These are phyloP conservation scores for Dascyllus trimaculatus DNA, from an alignment of 2,113 vertebrate species.

Conservation along the genomic window DNA sequence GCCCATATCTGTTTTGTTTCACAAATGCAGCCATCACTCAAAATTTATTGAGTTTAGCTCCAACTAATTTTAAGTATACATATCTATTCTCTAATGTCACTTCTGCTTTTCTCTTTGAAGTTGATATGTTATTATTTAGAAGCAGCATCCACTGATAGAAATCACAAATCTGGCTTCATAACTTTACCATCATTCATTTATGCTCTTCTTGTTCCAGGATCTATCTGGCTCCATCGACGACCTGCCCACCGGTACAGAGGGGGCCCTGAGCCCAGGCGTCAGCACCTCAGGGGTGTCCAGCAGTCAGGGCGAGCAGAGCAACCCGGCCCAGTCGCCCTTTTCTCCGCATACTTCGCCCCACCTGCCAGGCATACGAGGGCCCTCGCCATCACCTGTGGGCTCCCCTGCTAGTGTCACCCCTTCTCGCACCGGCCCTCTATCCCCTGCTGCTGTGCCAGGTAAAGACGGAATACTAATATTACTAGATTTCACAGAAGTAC, in stretches of 20 bases:
- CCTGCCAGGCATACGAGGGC: conserved; percentile 95
- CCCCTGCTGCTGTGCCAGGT: conserved; percentile 97
- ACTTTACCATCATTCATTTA: no score
- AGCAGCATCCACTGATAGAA: no score
- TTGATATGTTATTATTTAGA: no score
- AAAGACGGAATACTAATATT: background rate
- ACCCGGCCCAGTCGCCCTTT: conserved; percentile 98
- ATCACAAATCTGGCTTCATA: no score
- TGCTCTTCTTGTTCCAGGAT: conserved; percentile 86
- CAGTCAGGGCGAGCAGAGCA: conserved; percentile 99
- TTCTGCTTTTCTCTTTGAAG: no score
- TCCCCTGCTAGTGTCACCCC: conserved; percentile 96
- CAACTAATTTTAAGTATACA: no score
- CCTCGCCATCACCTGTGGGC: conserved; percentile 97
- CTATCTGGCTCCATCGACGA: conserved; percentile 98
- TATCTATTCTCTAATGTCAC: no score
- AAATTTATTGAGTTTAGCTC: no score
- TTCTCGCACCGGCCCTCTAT: conserved; percentile 95
- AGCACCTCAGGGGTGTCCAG: conserved; percentile 99
- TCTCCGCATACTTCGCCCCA: conserved; percentile 99
- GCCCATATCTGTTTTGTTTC: no score
- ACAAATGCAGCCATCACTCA: no score
- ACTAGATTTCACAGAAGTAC: no score
- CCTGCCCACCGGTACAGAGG: conserved; percentile 96
- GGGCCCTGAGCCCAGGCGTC: conserved; percentile 96